These are phyloP conservation scores for Cichladusa arquata DNA, from an alignment of 2,113 vertebrate species.

Conservation along the genomic window DNA sequence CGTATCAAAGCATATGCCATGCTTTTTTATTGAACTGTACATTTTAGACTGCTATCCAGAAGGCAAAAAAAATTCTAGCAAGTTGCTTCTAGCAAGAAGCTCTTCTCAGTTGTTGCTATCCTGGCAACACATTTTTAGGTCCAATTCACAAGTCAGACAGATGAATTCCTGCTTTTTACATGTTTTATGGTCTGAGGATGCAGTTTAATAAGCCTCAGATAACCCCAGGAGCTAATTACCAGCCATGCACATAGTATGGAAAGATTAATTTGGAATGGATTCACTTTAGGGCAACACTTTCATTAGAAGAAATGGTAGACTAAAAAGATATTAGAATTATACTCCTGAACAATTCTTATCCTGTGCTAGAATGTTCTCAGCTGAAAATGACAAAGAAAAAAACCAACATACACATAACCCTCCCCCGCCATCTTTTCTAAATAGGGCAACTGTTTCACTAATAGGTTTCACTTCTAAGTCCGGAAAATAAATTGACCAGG, in stretches of 20 bases:
- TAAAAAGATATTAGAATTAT: background rate
- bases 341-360: background rate
- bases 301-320: background rate
- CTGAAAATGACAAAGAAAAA: background rate
- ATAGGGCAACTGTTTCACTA: background rate
- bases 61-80: background rate
- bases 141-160: background rate
- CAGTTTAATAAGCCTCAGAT: background rate
- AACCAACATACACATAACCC: too few species aligned
- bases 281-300: background rate
- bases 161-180: background rate
- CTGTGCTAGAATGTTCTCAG: background rate
- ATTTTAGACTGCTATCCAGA: background rate
- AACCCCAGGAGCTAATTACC: background rate
- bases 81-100: background rate
- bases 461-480: background rate
- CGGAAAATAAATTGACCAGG: background rate
- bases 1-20: background rate
- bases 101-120: background rate
- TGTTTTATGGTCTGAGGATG: background rate
- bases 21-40: background rate
- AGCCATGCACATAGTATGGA: background rate
- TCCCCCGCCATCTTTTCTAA: background rate
- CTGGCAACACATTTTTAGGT: background rate
- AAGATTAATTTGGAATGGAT: background rate